Percentiles rank a stretch among this genome's conserved stretches.
These are phyloP conservation scores for Strigops habroptila DNA, from an alignment of 2,113 vertebrate species.

Conservation along the genomic window DNA sequence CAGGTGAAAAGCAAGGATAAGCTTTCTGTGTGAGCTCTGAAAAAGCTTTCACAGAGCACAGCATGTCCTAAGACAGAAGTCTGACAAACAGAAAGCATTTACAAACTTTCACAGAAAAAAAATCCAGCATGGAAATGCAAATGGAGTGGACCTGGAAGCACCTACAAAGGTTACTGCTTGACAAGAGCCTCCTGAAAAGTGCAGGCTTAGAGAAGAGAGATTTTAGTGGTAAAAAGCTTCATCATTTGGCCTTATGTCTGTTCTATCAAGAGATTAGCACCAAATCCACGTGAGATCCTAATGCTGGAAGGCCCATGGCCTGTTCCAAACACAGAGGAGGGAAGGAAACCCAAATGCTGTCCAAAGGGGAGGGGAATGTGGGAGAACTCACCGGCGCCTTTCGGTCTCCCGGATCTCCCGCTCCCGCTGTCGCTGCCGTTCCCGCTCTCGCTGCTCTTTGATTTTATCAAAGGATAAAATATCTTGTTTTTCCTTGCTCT, in stretches of 20 bases:
- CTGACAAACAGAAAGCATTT: not conserved
- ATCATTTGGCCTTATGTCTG: no score
- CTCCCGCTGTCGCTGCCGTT: conserved; percentile 91
- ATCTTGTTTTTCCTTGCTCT: conserved; percentile 90
- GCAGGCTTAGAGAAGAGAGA: fast-evolving
- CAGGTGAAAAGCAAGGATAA: not conserved
- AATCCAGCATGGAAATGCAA: not conserved
- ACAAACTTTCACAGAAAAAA: not conserved
- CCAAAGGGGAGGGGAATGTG: fast-evolving
- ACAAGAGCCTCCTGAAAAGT: not conserved
- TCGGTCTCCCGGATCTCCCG: conserved; percentile 91
- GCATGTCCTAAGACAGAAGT: not conserved
- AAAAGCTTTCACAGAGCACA: not conserved
- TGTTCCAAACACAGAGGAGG: not conserved
- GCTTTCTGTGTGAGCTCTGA: not conserved
- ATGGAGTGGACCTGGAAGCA: not conserved
- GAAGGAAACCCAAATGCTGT: not conserved
- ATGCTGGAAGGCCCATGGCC: not conserved
- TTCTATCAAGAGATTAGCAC: not conserved
- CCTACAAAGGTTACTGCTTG: not conserved
- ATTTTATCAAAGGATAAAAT: conserved; percentile 97
- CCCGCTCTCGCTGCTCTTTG: conserved; percentile 92
- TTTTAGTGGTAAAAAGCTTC: not conserved
- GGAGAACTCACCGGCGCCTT: conserved; percentile 77
- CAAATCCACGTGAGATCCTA: not conserved